These are phyloP conservation scores for Rallus limicola DNA, from an alignment of 2,113 vertebrate genomes.

Conservation along the genomic window DNA sequence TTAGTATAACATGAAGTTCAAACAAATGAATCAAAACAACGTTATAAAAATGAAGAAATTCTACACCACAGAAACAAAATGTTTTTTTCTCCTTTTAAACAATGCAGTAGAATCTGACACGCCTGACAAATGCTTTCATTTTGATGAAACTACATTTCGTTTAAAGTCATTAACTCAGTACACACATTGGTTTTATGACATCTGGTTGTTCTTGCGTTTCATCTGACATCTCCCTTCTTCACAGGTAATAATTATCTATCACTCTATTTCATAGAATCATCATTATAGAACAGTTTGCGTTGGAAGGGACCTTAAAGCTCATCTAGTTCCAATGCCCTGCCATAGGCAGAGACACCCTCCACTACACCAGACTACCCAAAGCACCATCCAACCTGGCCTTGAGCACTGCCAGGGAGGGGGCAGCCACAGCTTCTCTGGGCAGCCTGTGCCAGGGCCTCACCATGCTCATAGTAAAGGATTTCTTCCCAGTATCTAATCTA, in stretches of 20 bases:
- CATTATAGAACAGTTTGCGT: too few relatives aligned
- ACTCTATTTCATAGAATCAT: background rate
- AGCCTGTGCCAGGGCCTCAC: too few relatives aligned
- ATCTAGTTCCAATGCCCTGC: too few relatives aligned
- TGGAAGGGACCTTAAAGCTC: too few relatives aligned
- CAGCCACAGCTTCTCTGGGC: too few relatives aligned
- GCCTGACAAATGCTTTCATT: background rate
- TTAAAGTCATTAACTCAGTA: conserved; percentile 14
- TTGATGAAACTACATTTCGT: background rate
- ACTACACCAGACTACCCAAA: too few relatives aligned
- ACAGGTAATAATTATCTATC: conserved; percentile 1
- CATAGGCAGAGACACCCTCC: too few relatives aligned
- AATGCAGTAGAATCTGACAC: background rate
- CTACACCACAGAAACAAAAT: background rate
- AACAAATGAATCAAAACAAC: background rate
- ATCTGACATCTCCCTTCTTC: conserved; percentile 2
- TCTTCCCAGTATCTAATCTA: too few relatives aligned
- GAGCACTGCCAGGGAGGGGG: too few relatives aligned
- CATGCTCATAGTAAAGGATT: too few relatives aligned
- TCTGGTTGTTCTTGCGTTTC: background rate
- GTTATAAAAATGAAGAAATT: background rate
- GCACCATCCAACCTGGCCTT: too few relatives aligned
- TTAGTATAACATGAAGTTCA: background rate
- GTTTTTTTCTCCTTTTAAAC: background rate
- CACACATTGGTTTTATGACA: background rate